These are phyloP conservation scores for Cyclura pinguis DNA, from an alignment of 2,797 vertebrate genomes.

Conservation along the genomic window DNA sequence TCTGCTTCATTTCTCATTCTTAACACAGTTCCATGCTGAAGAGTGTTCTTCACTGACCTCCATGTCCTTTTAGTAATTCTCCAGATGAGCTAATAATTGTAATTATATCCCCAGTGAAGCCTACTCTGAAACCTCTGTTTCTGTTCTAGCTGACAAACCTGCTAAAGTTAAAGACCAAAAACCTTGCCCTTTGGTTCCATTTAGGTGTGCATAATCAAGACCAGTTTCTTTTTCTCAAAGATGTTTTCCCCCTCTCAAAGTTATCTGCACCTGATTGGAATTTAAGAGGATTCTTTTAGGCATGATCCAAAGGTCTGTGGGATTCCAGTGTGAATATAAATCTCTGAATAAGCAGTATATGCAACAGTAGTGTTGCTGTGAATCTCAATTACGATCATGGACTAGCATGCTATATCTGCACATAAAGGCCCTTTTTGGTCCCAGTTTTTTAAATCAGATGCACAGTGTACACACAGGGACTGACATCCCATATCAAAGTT, in stretches of 20 bases:
- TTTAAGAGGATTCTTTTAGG: not conserved
- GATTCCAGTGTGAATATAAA: not conserved
- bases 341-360: not conserved
- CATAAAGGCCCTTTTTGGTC: not conserved
- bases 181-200: not conserved
- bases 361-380: not conserved
- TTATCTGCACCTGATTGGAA: not conserved
- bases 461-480: too few relatives aligned
- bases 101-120: not conserved
- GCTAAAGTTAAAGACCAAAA: conserved; percentile 22
- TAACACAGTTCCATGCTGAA: not conserved
- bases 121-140: conserved; percentile 9
- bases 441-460: too few relatives aligned
- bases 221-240: not conserved
- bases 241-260: not conserved
- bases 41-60: not conserved
- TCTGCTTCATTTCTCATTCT: conserved; percentile 26
- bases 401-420: not conserved
- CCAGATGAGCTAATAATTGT: not conserved
- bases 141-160: not conserved
- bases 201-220: not conserved
- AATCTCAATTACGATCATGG: not conserved
- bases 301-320: not conserved
- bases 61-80: conserved; percentile 29
- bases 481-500: too few relatives aligned